These are phyloP conservation scores for Pseudobourletiella spinata DNA, from an alignment of 1,140 invertebrate genomes.

Conservation along the genomic window DNA sequence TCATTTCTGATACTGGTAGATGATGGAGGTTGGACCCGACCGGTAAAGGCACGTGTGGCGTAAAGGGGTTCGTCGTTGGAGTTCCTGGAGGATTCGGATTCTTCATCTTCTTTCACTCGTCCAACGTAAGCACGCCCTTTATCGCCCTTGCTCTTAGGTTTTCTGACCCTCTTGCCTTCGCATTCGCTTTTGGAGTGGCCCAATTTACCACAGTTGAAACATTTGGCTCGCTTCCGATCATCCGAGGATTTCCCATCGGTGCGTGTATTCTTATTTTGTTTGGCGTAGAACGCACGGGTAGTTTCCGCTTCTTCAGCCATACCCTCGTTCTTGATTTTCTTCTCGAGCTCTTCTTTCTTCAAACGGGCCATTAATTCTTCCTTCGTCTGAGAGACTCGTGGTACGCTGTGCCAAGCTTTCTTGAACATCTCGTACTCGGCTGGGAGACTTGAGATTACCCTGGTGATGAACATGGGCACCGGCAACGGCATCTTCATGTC, in stretches of 20 bases:
- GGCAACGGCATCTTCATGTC: background rate
- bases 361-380: background rate
- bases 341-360: conserved; percentile 2
- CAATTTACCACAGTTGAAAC: background rate
- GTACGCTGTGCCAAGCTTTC: conserved; percentile 3
- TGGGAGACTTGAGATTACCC: background rate
- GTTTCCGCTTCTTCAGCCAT: background rate
- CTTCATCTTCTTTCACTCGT: background rate
- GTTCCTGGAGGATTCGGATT: too few relatives aligned
- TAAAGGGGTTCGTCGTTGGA: background rate
- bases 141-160: background rate
- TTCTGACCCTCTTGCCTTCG: background rate
- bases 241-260: too few relatives aligned
- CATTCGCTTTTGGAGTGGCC: background rate
- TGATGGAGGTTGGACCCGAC: too few relatives aligned
- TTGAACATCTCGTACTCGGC: background rate
- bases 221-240: background rate
- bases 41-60: background rate
- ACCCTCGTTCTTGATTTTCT: background rate
- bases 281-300: background rate
- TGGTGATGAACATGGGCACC: background rate
- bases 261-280: background rate
- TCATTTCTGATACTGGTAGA: too few relatives aligned
- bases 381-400: background rate
- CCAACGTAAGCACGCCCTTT: too few relatives aligned